Evolutionary conservation across 53 echinoderm and acorn worm species (phyloP).

Genomic region (Paelopatides confundens): DNA sequence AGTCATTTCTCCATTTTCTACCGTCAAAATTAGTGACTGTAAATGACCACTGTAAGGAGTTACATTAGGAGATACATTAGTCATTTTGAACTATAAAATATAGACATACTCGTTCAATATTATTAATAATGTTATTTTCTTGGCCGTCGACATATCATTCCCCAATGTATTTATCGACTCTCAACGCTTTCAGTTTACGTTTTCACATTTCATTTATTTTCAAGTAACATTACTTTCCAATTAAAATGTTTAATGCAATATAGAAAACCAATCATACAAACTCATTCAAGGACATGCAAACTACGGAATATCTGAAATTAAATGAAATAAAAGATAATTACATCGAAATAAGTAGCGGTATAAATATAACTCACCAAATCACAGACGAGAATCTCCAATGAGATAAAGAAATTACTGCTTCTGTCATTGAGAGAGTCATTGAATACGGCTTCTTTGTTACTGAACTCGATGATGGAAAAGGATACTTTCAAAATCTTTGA

Average conservation of each 20-base stretch:
- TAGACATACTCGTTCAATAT: no score
- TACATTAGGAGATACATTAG: background rate
- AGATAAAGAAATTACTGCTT: background rate
- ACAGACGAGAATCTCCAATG: background rate
- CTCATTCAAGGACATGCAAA: no score
- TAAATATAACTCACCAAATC: background rate
- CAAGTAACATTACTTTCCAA: background rate
- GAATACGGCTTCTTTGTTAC: background rate
- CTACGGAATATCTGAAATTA: no score
- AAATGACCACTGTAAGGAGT: background rate
- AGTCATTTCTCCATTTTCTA: background rate
- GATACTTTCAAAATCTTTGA: background rate
- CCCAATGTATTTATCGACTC: no score
- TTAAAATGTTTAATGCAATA: background rate
- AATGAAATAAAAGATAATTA: no score
- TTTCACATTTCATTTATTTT: background rate
- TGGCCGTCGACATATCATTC: no score
- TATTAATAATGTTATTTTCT: no score
- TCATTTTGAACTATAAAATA: background rate
- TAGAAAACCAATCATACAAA: no score
- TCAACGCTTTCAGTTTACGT: no score
- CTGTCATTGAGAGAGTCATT: slow-evolving; percentile 20
- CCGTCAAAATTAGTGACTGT: background rate
- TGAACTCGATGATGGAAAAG: background rate
- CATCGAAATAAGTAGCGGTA: no score